These are phyloP conservation scores for Cherax quadricarinatus DNA, from an alignment of 1,140 invertebrate species.

Conservation along the genomic window DNA sequence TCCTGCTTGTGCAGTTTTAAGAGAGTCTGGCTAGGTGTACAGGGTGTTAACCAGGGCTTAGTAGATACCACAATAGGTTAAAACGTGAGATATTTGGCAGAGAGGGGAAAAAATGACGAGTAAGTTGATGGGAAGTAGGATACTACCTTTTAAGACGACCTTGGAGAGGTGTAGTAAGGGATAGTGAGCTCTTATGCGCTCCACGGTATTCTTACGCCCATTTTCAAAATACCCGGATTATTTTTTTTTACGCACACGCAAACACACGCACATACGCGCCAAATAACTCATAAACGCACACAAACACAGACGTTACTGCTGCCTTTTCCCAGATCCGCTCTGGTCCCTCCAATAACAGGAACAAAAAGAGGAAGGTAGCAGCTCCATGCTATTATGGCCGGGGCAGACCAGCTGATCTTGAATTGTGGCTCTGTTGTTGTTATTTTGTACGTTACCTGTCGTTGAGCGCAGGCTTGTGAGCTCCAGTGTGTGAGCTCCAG, in stretches of 20 bases:
- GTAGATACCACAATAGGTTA: not conserved
- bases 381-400: not conserved
- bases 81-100: not conserved
- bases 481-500: not conserved
- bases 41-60: not conserved
- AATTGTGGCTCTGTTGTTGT: not conserved
- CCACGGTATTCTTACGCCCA: no score
- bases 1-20: not conserved
- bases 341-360: not conserved
- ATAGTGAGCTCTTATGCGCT: no score
- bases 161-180: no score
- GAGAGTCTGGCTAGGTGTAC: not conserved
- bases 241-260: not conserved
- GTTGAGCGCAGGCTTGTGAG: not conserved
- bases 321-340: not conserved
- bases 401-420: slow-evolving; percentile 1
- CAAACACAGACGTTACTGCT: not conserved
- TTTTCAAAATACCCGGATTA: no score
- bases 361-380: not conserved
- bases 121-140: no score
- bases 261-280: not conserved
- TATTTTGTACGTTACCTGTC: not conserved
- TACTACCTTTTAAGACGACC: no score
- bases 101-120: no score
- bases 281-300: not conserved